A percentile compares a stretch with the other conserved stretches of the same genome.
Conservation (phyloP, 2,113 vertebrate genomes). For the Pteruthius melanotis region DNA sequence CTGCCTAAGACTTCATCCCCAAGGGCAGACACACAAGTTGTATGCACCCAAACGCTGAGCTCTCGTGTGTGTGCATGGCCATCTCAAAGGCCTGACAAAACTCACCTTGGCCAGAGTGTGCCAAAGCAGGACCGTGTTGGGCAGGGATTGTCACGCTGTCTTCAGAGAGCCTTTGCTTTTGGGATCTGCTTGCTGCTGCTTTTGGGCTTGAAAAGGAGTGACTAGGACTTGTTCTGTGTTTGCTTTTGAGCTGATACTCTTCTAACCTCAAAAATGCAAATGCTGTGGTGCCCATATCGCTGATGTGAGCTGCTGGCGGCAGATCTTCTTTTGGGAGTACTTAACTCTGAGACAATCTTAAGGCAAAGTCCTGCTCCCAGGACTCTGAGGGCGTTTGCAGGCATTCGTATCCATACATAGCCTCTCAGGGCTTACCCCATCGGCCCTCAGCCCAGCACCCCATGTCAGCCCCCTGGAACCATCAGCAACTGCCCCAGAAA, state of each 20-base stretch:
- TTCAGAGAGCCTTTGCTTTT: not conserved
- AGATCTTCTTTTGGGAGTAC: not conserved
- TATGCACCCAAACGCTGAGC: not conserved
- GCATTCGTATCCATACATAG: fast-evolving
- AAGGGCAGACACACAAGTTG: not conserved
- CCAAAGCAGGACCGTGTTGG: fast-evolving
- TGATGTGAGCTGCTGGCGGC: not conserved
- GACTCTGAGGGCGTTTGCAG: not conserved
- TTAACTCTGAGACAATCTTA: not conserved
- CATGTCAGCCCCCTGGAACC: fast-evolving
- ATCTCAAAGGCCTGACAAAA: not conserved
- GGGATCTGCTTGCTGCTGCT: not conserved
- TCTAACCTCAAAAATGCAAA: not conserved
- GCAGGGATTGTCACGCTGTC: fast-evolving
- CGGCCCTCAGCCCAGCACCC: not conserved
- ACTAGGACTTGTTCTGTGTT: not conserved
- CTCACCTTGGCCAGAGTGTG: not conserved
- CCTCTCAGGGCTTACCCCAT: fast-evolving
- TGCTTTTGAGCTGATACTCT: not conserved
- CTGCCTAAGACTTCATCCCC: not conserved
- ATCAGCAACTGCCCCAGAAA: not conserved
- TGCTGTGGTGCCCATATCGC: fast-evolving
- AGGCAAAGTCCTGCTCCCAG: not conserved
- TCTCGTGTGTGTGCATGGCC: not conserved
- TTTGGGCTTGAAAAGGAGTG: not conserved